Evolutionary conservation across 2,797 vertebrate species (phyloP), one percentile per base, ranked within the genome.

Genomic region (Parambassis ranga): DNA sequence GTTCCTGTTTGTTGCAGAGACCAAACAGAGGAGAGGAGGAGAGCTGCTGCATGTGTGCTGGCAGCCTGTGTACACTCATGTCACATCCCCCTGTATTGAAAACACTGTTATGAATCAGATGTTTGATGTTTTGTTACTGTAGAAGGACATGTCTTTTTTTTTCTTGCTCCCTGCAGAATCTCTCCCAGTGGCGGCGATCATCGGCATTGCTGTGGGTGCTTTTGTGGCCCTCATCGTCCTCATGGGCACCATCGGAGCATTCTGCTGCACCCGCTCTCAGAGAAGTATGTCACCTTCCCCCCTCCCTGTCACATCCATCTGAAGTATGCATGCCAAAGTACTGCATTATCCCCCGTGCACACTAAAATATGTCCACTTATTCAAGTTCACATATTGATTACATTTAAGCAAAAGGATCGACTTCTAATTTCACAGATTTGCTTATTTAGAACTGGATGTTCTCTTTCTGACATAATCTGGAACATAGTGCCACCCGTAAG

Each of bases 221-320:
- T 96, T 98, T 0, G 97, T 98, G 78, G 97, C 97, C 7, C 92
- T 98, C 90, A 94, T 99, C 52, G 95, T 99, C 76, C 91, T 99
- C 81, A 94, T 98, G 94, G 97, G 95, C 85, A 99, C 98, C 87
- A 95, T 98, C 7, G 95, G 96, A 27, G 96, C 97, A 2, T 98
- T 99, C 92, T 99, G 98, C 87, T 99, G 97, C 14, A 96, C 96
- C 28, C 96, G 97, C 26, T 96, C 96, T 30, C 98, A 99, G 90
- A 95, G 98, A 95, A 98, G 98, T 98, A 96, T 65, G 96, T 89
- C 43, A 38, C 59, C 35, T 52, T 18, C 56, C 44, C 38, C 41
- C 28, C 56, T 44, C 38, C 41, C 28, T 22, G 24, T 58, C 14
- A 6, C 30, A 22, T 35, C 56, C 38, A 53, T n/a, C 41, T 48